Conservation (phyloP, 2,113 vertebrate genomes). For the Circaetus gallicus region DNA sequence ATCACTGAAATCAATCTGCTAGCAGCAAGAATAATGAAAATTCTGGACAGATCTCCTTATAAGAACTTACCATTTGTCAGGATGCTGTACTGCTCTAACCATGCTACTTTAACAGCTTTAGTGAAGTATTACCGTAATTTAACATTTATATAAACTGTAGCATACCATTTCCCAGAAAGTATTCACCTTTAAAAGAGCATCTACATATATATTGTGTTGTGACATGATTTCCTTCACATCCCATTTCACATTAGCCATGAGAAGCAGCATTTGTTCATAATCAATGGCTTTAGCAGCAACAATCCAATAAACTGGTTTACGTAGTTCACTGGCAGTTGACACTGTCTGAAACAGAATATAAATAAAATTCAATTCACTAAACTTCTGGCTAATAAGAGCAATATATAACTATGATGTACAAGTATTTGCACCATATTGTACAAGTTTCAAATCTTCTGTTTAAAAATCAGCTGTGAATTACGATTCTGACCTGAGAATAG, state of each 20-base stretch:
- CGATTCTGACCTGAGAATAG: constrained; percentile 89
- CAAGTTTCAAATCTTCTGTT: not conserved
- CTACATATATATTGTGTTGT: constrained; percentile 97
- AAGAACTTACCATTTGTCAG: not conserved
- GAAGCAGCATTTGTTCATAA: constrained; percentile 94
- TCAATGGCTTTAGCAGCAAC: constrained; percentile 98
- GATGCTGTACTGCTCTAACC: not conserved
- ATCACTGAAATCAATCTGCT: not conserved
- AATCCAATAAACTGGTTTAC: constrained; percentile 98
- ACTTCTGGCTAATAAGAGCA: not conserved
- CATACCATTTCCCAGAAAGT: not conserved
- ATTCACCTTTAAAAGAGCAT: constrained; percentile 92
- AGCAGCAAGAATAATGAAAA: not conserved
- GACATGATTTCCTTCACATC: constrained; percentile 97
- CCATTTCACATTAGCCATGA: constrained; percentile 94
- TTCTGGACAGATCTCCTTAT: not conserved
- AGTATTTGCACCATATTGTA: not conserved
- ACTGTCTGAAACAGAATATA: constrained; percentile 84
- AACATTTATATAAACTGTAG: not conserved
- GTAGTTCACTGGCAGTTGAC: constrained; percentile 93
- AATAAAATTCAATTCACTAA: not conserved
- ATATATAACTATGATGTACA: not conserved
- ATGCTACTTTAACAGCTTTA: not conserved
- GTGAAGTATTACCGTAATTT: not conserved
- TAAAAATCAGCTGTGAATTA: not conserved